phyloP scores from a whole-genome alignment of 2,797 vertebrate genomes.

The Cyprinodon diabolis region DNA sequence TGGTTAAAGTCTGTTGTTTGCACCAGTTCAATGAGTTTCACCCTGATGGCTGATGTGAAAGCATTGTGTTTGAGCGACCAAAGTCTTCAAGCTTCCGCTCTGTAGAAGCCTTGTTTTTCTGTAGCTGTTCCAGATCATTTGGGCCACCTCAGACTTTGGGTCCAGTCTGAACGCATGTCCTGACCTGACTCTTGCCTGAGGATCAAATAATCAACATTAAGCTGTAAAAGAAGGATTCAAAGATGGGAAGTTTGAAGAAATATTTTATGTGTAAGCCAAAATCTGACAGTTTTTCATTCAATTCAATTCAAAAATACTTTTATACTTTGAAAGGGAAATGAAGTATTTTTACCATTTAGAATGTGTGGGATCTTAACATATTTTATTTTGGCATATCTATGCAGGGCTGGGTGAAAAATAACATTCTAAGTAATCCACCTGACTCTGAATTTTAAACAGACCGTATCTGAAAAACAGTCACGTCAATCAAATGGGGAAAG shows the following conservation, averaged over 20 bases:
- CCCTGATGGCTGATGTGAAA: background rate
- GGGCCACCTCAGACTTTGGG: background rate
- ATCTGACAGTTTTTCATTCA: no score
- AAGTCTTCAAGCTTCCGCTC: background rate
- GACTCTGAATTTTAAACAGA: conserved; percentile 8
- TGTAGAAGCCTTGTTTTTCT: background rate
- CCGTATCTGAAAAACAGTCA: conserved; percentile 4
- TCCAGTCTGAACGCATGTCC: background rate
- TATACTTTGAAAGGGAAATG: no score
- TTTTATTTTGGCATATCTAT: conserved; percentile 10
- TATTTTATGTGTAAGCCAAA: no score
- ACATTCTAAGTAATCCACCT: background rate
- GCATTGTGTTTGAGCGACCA: background rate
- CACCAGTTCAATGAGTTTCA: background rate
- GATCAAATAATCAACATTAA: background rate
- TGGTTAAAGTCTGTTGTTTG: no score
- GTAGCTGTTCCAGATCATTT: background rate
- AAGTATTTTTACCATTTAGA: background rate
- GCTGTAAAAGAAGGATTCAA: no score
- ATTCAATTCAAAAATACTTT: no score
- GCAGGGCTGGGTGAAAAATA: background rate
- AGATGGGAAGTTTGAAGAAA: no score
- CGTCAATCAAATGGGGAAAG: conserved; percentile 14
- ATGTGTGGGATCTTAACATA: background rate
- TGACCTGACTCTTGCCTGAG: background rate